Base-by-base conservation (phyloP, 2,797 vertebrate genomes). In the Morus bassanus region DNA sequence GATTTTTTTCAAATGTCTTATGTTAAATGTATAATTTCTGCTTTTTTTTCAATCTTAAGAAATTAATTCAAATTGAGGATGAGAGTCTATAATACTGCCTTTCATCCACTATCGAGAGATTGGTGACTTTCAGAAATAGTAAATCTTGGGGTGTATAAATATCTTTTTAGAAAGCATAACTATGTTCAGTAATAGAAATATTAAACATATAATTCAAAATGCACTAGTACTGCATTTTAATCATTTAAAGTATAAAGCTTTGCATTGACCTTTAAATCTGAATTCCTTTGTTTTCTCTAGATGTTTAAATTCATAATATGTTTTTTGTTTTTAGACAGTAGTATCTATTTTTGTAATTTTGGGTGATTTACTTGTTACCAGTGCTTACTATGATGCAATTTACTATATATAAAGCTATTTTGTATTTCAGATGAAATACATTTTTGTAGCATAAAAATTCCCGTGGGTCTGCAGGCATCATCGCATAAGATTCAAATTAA, bases 181-280 rank as follows among this genome's bases (percentile, higher is more conserved):
- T 74, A 4, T 56, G 11, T 67, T 85, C 68, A 70, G 10, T 82
- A 64, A 60, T 60, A 48, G 48, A 75, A 86, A 67, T 59, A 60
- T 28, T 84, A 59, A 86, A 31, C 2, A 6, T 72, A 4, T 16
- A 54, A 61, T 76, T 83, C 57, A 39, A 95, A 90, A 73, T 28
- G 13, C 9, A 33, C 0, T 22, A 33, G 19, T 68, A 25, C 13
- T 63, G 37, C 31, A 37, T 90, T 95, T 84, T 74, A 73, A n/a
- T 60, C 1, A 53, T 85, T 57, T 91, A 19, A 69, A 45, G 13
- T 68, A 12, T 85, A 85, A 96, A 95, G 80, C 90, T 95, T 96
- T 91, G 89, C 69, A 59, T 51, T 95, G 45, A 75, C 61, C 91
- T 95, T 96, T 93, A 94, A 88, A 74, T 85, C 83, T 91, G 83